Evolutionary conservation across 2,888 invertebrate species (phyloP).

Genomic region (Sphaeridia pumilis): DNA sequence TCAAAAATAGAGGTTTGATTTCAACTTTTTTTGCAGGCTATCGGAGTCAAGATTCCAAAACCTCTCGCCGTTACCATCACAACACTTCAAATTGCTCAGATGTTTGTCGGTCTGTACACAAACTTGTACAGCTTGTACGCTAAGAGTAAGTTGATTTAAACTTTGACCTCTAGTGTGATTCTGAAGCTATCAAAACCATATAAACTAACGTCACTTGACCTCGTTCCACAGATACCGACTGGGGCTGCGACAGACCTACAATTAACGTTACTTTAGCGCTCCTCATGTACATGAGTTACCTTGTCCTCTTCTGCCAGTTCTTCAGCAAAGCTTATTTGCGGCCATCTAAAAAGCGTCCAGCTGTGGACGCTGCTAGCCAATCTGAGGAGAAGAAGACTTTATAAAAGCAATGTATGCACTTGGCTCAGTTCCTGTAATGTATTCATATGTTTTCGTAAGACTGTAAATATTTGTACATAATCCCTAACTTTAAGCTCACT

Average conservation of each 20-base stretch:
- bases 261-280: conserved; percentile 9
- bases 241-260: conserved; percentile 8
- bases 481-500: background rate
- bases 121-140: conserved; percentile 16
- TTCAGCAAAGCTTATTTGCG: conserved; percentile 7
- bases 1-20: background rate
- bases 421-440: too few species aligned
- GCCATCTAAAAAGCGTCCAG: too few species aligned
- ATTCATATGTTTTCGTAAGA: too few species aligned
- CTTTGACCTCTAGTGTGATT: background rate
- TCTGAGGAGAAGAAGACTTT: background rate
- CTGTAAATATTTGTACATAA: background rate
- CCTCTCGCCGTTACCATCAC: conserved; percentile 8
- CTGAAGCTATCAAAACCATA: background rate
- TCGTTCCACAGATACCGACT: conserved; percentile 7
- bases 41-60: conserved; percentile 15
- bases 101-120: conserved; percentile 16
- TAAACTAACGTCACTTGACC: background rate
- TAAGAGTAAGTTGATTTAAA: conserved; percentile 6
- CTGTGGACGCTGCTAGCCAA: too few species aligned
- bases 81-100: conserved; percentile 15
- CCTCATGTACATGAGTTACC: conserved; percentile 13
- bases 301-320: conserved; percentile 11
- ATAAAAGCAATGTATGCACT: background rate
- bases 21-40: conserved; percentile 7